These are phyloP conservation scores for Asteroscopus sphinx DNA, from an alignment of 2,888 invertebrate species.

Conservation along the genomic window DNA sequence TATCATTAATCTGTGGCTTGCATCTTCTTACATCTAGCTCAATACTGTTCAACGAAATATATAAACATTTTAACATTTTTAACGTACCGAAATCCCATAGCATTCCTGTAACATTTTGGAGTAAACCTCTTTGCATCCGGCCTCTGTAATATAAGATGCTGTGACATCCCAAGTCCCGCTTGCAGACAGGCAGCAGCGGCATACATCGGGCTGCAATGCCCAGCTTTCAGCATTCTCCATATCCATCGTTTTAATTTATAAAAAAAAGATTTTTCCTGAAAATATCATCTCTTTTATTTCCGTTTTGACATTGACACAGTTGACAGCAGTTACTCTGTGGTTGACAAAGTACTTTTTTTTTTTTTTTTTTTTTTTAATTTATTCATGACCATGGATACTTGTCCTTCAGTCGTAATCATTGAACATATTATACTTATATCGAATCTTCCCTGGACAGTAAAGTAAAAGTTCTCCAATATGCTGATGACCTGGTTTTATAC, in stretches of 20 bases:
- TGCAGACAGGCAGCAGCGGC: slow-evolving; percentile 74
- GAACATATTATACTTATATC: too few species aligned
- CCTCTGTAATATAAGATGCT: slow-evolving; percentile 61
- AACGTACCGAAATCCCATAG: slow-evolving; percentile 72
- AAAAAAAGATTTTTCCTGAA: background rate
- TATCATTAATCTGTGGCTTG: too few species aligned
- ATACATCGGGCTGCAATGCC: slow-evolving; percentile 64
- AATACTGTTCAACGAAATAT: too few species aligned
- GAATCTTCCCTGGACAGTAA: too few species aligned
- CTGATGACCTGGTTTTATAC: too few species aligned
- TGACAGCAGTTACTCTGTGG: too few species aligned
- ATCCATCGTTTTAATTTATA: slow-evolving; percentile 47
- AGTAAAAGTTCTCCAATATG: too few species aligned
- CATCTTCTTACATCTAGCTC: too few species aligned
- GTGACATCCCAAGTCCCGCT: slow-evolving; percentile 69
- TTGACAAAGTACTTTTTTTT: too few species aligned
- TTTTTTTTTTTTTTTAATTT: too few species aligned
- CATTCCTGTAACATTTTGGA: slow-evolving; percentile 71
- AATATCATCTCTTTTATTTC: background rate
- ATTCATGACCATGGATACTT: too few species aligned
- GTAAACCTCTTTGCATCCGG: slow-evolving; percentile 68
- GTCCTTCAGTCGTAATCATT: too few species aligned
- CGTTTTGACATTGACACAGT: background rate
- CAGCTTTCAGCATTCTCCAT: slow-evolving; percentile 30
- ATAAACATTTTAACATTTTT: background rate